Base-by-base conservation (phyloP, 1,140 invertebrate genomes). In the Caenorhabditis tropicalis region DNA sequence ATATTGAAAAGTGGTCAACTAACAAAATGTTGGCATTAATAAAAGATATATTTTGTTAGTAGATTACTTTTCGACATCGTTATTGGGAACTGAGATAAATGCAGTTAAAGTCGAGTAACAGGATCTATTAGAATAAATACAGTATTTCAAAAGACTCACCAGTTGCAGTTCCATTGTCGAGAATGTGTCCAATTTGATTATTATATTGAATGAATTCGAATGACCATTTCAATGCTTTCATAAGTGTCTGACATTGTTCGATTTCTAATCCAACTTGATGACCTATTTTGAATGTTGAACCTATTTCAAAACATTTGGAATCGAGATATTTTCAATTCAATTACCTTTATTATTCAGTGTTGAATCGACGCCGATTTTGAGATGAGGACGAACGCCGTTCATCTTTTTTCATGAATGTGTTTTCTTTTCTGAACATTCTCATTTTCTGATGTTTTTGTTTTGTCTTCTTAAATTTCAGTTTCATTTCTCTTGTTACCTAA, bases 271-370 rank as follows among this genome's bases (percentile, higher is more conserved):
- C 65, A 74, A 43, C 65, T 21, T 74, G 65, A 43, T 74, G n/a
- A 24, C 65, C 65, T 9, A 74, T 74, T 74, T 74, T 74, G 36
- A 74, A 74, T 27, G 65, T 74, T 74, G 65, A 74, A 3, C 65
- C 65, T 74, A n/a, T n/a, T n/a, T n/a, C n/a, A n/a, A n/a, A n/a
- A n/a, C n/a, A n/a, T n/a, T n/a, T n/a, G n/a, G n/a, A n/a, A n/a
- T n/a, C n/a, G n/a, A n/a, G n/a, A n/a, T n/a, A 56, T 27, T 27
- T 19, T 36, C 9, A 4, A 16, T 33, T 10, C 7, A 24, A 58
- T 19, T 46, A 74, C 65, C 65, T 74, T 74, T 74, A 43, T 74
- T 74, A 24, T 74, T 74, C 29, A 74, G 21, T 5, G 65, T 36
- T 10, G 65, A 74, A 46, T 74, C 65, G 4, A 74, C 29, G 10